A percentile compares a stretch with the other conserved stretches of the same genome.
Conservation (phyloP, 2,888 invertebrate species). For the Tineola bisselliella region DNA sequence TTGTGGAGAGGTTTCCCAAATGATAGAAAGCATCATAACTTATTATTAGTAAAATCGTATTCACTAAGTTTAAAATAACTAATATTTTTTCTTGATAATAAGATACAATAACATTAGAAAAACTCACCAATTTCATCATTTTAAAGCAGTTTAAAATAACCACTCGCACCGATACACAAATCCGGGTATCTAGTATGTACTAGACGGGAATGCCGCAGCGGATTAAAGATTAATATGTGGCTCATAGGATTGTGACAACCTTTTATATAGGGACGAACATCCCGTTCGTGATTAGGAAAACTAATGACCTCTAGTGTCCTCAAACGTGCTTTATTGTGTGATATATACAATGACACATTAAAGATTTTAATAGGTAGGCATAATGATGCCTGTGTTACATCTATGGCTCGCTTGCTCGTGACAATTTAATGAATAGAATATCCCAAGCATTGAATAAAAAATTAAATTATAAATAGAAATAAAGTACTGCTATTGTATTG, state of each 20-base stretch:
- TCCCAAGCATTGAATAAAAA: not conserved
- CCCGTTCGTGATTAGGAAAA: conserved; percentile 54
- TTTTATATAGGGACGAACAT: conserved; percentile 18
- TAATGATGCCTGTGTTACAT: conserved; percentile 29
- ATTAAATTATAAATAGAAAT: not conserved
- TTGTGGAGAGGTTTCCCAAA: no score
- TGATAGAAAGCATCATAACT: no score
- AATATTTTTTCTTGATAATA: no score
- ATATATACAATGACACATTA: conserved; percentile 57
- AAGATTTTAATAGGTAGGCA: conserved; percentile 36
- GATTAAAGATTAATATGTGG: not conserved
- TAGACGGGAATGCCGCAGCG: conserved; percentile 41
- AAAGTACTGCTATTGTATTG: not conserved
- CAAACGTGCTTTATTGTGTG: conserved; percentile 20
- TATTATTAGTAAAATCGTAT: no score
- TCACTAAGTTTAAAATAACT: no score
- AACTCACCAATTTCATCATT: conserved; percentile 55
- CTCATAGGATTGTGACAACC: not conserved
- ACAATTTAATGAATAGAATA: conserved; percentile 19
- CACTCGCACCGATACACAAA: conserved; percentile 27
- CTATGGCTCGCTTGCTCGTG: conserved; percentile 44
- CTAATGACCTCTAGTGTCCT: conserved; percentile 40
- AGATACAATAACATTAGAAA: conserved; percentile 2
- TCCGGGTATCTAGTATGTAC: conserved; percentile 31
- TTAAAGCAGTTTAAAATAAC: conserved; percentile 18